Evolutionary conservation across 2,797 vertebrate species (phyloP).

Genomic region (Valencia hispanica): DNA sequence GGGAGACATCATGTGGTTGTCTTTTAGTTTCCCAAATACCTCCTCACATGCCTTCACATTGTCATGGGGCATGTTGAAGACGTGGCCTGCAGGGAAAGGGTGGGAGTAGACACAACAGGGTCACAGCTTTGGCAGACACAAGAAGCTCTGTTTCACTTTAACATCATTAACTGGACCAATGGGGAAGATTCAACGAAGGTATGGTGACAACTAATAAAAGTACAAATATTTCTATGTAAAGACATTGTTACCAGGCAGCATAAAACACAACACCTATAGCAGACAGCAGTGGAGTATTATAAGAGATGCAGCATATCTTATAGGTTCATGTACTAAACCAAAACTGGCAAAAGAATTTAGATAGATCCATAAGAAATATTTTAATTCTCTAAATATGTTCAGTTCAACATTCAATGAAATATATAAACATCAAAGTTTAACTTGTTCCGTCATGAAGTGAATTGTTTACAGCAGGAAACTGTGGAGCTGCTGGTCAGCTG

Average conservation of each 20-base stretch:
- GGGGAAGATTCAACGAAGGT: not conserved
- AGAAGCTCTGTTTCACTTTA: slow-evolving; percentile 13
- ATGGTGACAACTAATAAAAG: slow-evolving; percentile 4
- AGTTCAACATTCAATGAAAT: not conserved
- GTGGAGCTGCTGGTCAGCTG: not conserved
- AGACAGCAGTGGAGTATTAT: slow-evolving; percentile 55
- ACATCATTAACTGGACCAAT: not conserved
- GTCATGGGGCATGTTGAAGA: slow-evolving; percentile 99
- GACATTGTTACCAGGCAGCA: slow-evolving; percentile 12
- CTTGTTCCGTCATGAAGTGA: not conserved
- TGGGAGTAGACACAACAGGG: slow-evolving; percentile 8
- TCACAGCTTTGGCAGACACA: slow-evolving; percentile 15
- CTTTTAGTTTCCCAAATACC: slow-evolving; percentile 91
- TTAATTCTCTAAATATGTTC: not conserved
- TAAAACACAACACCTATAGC: slow-evolving; percentile 27
- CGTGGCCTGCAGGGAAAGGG: slow-evolving; percentile 83
- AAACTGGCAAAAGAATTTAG: not conserved
- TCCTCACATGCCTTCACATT: slow-evolving; percentile 96
- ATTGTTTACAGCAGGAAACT: not conserved
- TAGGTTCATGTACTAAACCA: not conserved
- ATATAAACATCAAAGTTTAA: not conserved
- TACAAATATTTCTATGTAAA: not conserved
- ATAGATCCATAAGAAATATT: not conserved
- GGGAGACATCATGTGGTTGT: slow-evolving; percentile 99
- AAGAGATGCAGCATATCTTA: no score